Percentiles rank a stretch among this genome's conserved stretches.
These are phyloP conservation scores for Delia radicum DNA, from an alignment of 1,140 invertebrate species.

Conservation along the genomic window DNA sequence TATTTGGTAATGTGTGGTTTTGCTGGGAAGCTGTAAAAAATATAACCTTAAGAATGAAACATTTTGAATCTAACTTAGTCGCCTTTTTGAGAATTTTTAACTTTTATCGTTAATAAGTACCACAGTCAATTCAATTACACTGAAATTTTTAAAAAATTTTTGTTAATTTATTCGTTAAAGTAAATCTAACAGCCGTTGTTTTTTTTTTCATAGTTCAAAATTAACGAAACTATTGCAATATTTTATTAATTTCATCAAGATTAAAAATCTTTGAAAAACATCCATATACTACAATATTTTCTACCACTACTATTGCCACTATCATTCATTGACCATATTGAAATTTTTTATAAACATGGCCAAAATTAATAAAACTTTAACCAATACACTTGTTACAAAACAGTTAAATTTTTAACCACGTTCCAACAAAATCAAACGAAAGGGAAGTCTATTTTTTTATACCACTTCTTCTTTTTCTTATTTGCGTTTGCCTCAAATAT, in stretches of 20 bases:
- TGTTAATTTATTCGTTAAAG: not conserved
- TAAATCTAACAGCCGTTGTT: not conserved
- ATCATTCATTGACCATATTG: not conserved
- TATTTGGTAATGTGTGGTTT: no score
- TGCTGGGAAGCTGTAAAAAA: no score
- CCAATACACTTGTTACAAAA: not conserved
- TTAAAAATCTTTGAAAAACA: not conserved
- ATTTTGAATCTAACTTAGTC: no score
- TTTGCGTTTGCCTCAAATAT: not conserved
- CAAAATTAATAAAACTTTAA: not conserved
- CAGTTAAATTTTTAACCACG: not conserved
- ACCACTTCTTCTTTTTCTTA: not conserved
- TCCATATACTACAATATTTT: not conserved
- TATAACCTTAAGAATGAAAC: no score
- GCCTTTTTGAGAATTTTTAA: no score
- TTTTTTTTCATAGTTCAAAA: no score
- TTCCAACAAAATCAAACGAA: conserved; percentile 10
- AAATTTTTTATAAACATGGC: not conserved
- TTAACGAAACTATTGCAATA: no score
- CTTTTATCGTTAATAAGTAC: no score
- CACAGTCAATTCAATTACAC: no score
- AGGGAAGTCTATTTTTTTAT: conserved; percentile 3
- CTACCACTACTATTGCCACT: not conserved
- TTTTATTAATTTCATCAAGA: no score
- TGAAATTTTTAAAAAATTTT: no score